phyloP scores from a whole-genome alignment of 2,888 invertebrate species.

The Eulithis testata region DNA sequence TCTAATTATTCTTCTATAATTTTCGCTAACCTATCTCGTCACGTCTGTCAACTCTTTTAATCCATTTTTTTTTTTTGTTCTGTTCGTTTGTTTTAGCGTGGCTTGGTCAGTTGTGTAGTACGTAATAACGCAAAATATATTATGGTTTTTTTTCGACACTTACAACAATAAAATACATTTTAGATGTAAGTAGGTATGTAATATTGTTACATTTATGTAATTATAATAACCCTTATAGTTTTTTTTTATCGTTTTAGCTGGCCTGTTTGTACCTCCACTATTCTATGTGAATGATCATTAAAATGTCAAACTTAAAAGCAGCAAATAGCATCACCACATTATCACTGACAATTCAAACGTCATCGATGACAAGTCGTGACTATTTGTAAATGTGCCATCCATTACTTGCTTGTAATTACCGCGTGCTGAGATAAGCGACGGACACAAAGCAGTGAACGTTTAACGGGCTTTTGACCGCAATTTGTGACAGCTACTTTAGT shows the following conservation, averaged over 20 bases:
- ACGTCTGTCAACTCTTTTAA: too few species aligned
- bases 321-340: conserved; percentile 20
- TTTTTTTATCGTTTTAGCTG: background rate
- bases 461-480: conserved; percentile 29
- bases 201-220: too few species aligned
- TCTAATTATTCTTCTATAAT: too few species aligned
- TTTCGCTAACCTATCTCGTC: too few species aligned
- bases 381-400: conserved; percentile 61
- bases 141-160: too few species aligned
- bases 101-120: too few species aligned
- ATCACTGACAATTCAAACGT: conserved; percentile 30
- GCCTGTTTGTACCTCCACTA: background rate
- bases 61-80: too few species aligned
- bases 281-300: conserved; percentile 17
- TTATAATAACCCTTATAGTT: too few species aligned
- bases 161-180: too few species aligned
- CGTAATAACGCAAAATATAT: too few species aligned
- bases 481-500: conserved; percentile 47
- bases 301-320: conserved; percentile 45
- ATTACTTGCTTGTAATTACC: conserved; percentile 59
- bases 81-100: too few species aligned
- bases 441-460: conserved; percentile 48
- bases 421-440: conserved; percentile 46
- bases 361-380: conserved; percentile 59
- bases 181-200: too few species aligned